Evolutionary conservation across 2,888 invertebrate species (phyloP).

Genomic region (Orthosia gracilis): DNA sequence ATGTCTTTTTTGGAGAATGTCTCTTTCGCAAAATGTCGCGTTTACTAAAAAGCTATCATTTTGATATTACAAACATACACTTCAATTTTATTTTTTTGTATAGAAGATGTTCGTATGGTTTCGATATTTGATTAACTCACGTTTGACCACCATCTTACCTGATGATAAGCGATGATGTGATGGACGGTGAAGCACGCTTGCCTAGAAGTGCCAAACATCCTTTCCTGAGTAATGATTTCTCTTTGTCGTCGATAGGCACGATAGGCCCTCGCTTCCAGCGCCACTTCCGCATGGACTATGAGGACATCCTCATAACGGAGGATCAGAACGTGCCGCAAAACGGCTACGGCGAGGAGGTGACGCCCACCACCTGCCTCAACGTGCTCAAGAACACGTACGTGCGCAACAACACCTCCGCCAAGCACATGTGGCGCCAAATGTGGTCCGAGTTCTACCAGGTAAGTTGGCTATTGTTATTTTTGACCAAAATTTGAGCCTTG

Average conservation of each 20-base stretch:
- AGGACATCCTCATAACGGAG: conserved; percentile 91
- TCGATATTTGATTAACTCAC: no score
- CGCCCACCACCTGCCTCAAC: conserved; percentile 85
- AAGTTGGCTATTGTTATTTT: not conserved
- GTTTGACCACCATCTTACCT: no score
- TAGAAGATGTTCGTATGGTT: no score
- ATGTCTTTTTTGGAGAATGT: no score
- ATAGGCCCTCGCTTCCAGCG: conserved; percentile 91
- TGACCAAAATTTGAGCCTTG: not conserved
- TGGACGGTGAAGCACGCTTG: no score
- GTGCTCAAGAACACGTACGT: conserved; percentile 86
- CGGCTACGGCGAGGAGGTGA: conserved; percentile 86
- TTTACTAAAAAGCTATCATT: no score
- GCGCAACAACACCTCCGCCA: conserved; percentile 80
- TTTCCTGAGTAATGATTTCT: not conserved
- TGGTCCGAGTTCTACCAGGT: conserved; percentile 88
- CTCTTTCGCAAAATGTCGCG: no score
- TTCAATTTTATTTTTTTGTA: no score
- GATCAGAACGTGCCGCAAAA: conserved; percentile 89
- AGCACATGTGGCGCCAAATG: conserved; percentile 85
- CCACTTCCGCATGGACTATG: conserved; percentile 91
- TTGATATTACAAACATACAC: no score
- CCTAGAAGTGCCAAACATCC: no score
- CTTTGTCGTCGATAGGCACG: conserved; percentile 73
- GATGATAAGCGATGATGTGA: no score